Evolutionary conservation across 1,140 invertebrate species (phyloP), one percentile per base, ranked within the genome.

Genomic region (Rhynchophorus ferrugineus): DNA sequence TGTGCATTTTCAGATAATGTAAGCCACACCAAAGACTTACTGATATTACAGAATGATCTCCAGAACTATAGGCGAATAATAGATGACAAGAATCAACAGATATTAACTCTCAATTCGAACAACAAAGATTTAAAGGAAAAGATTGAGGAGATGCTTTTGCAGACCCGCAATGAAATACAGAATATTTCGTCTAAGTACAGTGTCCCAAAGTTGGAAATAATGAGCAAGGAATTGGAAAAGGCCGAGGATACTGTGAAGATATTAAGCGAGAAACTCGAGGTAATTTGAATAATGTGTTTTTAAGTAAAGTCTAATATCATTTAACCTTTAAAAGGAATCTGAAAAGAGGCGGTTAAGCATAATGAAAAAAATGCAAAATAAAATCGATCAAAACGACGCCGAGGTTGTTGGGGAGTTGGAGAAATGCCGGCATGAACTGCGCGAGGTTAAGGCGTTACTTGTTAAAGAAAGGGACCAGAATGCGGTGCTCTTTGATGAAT

Each of bases 181-280:
- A 62, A 61, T 49, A 41, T 64, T 3, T 62, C 62, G n/a, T 44
- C 49, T 5, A 64, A 62, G 49, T 64, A 64, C 35, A 62, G 54
- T 41, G 35, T 62, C 38, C 62, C 62, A 7, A 46, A 62, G 44
- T 44, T 64, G 16, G 57, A 61, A 34, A 49, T 51, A 44, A 64
- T 64, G 62, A 59, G 42, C n/a, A 54, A 62, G 29, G 62, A 64
- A 55, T 43, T 64, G 20, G 49, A 58, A 50, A 56, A 55, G 37
- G 54, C 60, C 1, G 51, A 58, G 29, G 43, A 47, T 24, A 60
- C 43, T 44, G 56, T 57, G n/a, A 56, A 54, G 42, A 34, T 45
- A 35, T 52, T 62, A 11, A 49, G n/a, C 19, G 34, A 38, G 24
- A 54, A 57, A 49, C 24, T 44, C 20, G 46, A 47, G 50, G 46